phyloP scores from a whole-genome alignment of 2,113 vertebrate species.

The Myrmophylax atrothorax region DNA sequence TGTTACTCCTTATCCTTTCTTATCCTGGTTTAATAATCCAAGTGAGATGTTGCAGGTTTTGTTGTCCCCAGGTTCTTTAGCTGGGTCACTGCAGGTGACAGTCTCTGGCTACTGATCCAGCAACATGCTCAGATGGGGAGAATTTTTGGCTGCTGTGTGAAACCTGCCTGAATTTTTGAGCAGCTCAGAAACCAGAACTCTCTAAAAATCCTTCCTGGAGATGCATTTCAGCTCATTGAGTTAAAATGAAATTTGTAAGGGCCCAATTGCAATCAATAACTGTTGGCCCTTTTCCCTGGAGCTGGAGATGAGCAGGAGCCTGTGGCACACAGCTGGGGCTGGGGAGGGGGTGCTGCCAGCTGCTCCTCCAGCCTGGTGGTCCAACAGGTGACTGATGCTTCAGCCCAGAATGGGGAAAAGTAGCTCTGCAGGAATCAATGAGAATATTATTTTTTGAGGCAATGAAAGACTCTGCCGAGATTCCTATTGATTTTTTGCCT shows the following conservation, averaged over 20 bases:
- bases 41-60: neutral
- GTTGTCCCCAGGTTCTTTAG: neutral
- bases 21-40: neutral
- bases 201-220: neutral
- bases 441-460: slow-evolving; percentile 60
- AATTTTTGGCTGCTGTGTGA: neutral
- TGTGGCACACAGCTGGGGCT: neutral
- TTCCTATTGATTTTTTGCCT: slow-evolving; percentile 43
- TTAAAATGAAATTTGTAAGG: neutral
- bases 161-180: neutral
- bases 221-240: neutral
- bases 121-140: accelerated
- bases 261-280: neutral
- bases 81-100: neutral
- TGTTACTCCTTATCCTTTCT: neutral
- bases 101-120: neutral
- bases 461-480: slow-evolving; percentile 7
- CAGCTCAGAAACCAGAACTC: neutral
- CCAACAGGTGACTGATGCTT: slow-evolving; percentile 41
- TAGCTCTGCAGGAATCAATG: slow-evolving; percentile 29
- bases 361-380: slow-evolving; percentile 2
- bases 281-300: neutral
- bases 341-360: neutral
- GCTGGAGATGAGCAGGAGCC: neutral
- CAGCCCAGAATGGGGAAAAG: neutral